Evolutionary conservation across 2,797 vertebrate genomes (phyloP).

Genomic region (Passerculus sandwichensis): DNA sequence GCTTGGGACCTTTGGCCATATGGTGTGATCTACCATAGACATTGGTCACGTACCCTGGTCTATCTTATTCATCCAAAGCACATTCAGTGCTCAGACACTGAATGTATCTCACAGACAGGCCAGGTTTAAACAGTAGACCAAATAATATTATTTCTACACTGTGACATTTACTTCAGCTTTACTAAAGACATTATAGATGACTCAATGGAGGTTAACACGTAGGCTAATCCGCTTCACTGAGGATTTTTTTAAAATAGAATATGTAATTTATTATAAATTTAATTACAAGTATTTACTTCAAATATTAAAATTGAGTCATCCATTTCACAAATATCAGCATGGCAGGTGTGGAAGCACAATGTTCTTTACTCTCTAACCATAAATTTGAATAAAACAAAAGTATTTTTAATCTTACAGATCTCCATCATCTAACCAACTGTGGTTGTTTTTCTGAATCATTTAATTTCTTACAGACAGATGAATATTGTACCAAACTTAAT

Average conservation of each 20-base stretch:
- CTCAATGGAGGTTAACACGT: neutral
- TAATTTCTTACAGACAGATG: neutral
- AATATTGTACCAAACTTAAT: neutral
- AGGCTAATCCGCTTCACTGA: rapidly evolving
- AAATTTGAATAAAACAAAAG: neutral
- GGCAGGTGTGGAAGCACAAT: neutral
- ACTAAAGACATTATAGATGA: neutral
- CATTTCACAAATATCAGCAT: neutral
- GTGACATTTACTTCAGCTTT: neutral
- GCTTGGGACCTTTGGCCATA: neutral
- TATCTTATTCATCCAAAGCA: neutral
- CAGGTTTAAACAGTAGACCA: neutral
- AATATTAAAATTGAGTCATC: neutral
- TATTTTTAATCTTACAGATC: neutral
- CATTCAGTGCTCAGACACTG: neutral
- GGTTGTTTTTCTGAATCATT: neutral
- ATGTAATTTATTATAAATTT: neutral
- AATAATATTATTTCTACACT: neutral
- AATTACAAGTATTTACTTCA: neutral
- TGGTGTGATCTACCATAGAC: neutral
- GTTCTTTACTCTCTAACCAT: neutral
- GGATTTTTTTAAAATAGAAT: neutral
- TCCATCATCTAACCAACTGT: neutral
- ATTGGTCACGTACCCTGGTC: rapidly evolving
- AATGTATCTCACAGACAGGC: neutral